A percentile compares a stretch with the other conserved stretches of the same genome.
phyloP scores from a whole-genome alignment of 2,797 vertebrate genomes.

The Orientallactaga sibirica region DNA sequence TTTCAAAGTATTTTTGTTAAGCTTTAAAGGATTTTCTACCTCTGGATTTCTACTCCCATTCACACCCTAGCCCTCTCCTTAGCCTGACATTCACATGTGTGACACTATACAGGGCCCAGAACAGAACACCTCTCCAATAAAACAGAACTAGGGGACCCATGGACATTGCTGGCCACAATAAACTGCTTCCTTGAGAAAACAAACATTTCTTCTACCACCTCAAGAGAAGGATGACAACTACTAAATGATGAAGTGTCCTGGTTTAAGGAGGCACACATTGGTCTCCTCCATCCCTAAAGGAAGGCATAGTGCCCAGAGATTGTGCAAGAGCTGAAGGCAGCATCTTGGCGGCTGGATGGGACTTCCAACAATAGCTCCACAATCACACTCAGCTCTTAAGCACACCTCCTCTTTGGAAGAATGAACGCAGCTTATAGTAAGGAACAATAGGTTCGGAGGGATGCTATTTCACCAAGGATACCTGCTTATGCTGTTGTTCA shows the following conservation, averaged over 20 bases:
- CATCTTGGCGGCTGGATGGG: neutral
- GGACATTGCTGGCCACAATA: neutral
- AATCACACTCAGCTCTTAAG: neutral
- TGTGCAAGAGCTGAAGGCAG: neutral
- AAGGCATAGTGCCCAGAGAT: neutral
- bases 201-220: neutral
- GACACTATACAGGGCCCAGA: neutral
- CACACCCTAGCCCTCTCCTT: neutral
- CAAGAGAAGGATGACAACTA: neutral
- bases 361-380: neutral
- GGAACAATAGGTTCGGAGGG: neutral
- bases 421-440: neutral
- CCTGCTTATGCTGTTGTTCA: neutral
- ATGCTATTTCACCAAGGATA: neutral
- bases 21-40: neutral
- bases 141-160: neutral
- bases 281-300: neutral
- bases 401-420: slow-evolving; percentile 3
- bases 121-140: neutral
- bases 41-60: neutral
- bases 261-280: neutral
- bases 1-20: neutral
- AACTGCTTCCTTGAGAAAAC: neutral
- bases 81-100: neutral
- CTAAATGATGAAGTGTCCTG: neutral